phyloP scores from a whole-genome alignment of 2,888 invertebrate species.

The Hypselothyrea guttata region DNA sequence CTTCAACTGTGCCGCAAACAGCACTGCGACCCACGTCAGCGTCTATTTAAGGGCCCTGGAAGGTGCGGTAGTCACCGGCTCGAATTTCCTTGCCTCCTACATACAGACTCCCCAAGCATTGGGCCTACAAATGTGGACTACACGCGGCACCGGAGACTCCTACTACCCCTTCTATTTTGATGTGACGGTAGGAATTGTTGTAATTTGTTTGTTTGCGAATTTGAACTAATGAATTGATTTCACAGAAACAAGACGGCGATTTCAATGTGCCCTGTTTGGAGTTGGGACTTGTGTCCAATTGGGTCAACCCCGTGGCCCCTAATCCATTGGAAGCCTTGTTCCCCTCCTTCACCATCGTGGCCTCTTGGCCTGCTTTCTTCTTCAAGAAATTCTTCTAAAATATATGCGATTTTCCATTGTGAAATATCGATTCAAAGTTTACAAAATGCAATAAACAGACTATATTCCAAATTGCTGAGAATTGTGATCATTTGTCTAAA shows the following conservation, averaged over 20 bases:
- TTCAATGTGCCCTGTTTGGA: conserved; percentile 43
- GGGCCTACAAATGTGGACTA: conserved; percentile 67
- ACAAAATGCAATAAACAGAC: too few species aligned
- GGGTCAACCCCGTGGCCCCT: too few species aligned
- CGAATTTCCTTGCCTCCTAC: conserved; percentile 72
- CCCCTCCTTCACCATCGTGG: too few species aligned
- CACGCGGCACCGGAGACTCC: conserved; percentile 60
- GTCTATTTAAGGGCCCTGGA: conserved; percentile 65
- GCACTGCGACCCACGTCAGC: conserved; percentile 62
- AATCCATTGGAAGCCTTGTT: too few species aligned
- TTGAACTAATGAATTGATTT: not conserved
- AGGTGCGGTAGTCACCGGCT: conserved; percentile 61
- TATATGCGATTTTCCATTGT: too few species aligned
- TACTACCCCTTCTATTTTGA: conserved; percentile 69
- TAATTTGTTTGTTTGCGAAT: not conserved
- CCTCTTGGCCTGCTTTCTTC: too few species aligned
- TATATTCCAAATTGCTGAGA: too few species aligned
- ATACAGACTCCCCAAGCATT: too few species aligned
- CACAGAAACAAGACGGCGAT: conserved; percentile 50
- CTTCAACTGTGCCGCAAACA: conserved; percentile 64
- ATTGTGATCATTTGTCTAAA: too few species aligned
- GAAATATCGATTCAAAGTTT: too few species aligned
- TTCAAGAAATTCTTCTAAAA: too few species aligned
- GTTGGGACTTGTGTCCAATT: too few species aligned
- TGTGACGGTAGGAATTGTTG: conserved; percentile 42